A percentile compares a stretch with the other conserved stretches of the same genome.
These are phyloP conservation scores for Aspidiotus rigidus DNA, from an alignment of 2,888 invertebrate genomes.

Conservation along the genomic window DNA sequence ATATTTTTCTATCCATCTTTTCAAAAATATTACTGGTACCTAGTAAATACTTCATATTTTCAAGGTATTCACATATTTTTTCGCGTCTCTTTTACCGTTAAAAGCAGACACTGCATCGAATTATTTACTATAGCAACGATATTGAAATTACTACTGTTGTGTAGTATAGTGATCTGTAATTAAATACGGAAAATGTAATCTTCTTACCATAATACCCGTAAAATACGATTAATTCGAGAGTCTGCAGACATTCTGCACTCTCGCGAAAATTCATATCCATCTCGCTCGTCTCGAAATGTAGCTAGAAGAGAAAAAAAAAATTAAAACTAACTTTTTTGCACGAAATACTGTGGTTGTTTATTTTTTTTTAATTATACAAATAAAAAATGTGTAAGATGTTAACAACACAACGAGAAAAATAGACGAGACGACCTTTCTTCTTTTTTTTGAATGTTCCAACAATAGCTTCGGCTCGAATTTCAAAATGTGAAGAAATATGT, in stretches of 20 bases:
- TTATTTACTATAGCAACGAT: too few species aligned
- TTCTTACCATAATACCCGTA: conserved; percentile 8
- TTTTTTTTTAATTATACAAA: neutral
- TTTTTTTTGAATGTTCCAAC: neutral
- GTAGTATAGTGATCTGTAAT: neutral
- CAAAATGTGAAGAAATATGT: too few species aligned
- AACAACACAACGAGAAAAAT: neutral
- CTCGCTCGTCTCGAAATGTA: neutral
- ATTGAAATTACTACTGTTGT: too few species aligned
- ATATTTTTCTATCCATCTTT: too few species aligned
- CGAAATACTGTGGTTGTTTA: neutral
- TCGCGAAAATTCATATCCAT: neutral
- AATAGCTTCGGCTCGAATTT: too few species aligned
- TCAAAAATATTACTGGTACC: too few species aligned
- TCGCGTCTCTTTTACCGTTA: too few species aligned
- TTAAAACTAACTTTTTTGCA: neutral
- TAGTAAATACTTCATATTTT: too few species aligned
- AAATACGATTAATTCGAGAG: neutral
- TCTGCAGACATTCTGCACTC: neutral
- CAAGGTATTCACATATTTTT: too few species aligned
- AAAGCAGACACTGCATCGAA: too few species aligned
- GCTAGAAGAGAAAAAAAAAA: neutral
- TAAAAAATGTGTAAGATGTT: neutral
- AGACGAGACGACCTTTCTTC: neutral
- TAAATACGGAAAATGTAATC: conserved; percentile 5